Percentiles rank a stretch among this genome's conserved stretches.
These are phyloP conservation scores for Hapalemur alaotrensis DNA, from an alignment of 2,797 vertebrate genomes.

Conservation along the genomic window DNA sequence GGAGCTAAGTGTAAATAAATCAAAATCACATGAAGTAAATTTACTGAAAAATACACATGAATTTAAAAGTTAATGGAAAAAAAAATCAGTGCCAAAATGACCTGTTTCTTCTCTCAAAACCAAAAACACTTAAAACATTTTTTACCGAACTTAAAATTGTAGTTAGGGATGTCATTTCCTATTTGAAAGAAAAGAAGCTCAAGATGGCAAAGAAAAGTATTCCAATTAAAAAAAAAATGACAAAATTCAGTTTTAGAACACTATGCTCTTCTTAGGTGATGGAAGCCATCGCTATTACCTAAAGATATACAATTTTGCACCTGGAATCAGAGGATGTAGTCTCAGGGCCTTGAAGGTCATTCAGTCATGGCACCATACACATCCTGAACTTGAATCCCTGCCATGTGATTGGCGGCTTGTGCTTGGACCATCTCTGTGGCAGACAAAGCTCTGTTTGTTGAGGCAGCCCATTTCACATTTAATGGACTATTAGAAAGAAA, in stretches of 20 bases:
- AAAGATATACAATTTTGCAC: not conserved
- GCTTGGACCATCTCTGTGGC: not conserved
- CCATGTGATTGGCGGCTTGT: not conserved
- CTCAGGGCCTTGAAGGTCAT: not conserved
- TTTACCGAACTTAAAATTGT: conserved; percentile 40
- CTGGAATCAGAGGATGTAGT: not conserved
- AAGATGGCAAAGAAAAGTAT: conserved; percentile 41
- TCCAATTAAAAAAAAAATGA: conserved; percentile 34
- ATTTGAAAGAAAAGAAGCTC: conserved; percentile 40
- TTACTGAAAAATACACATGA: conserved; percentile 63
- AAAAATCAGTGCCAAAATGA: conserved; percentile 48
- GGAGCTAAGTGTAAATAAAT: conserved; percentile 73
- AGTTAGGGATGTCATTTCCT: conserved; percentile 43
- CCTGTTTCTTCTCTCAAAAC: conserved; percentile 59
- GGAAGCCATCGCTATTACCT: not conserved
- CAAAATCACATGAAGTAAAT: conserved; percentile 69
- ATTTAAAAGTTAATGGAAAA: conserved; percentile 69
- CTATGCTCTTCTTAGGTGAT: not conserved
- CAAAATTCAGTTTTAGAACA: not conserved
- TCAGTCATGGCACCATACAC: not conserved
- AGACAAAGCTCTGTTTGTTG: not conserved
- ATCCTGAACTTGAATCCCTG: not conserved
- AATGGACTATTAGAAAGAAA: not conserved
- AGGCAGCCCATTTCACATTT: not conserved
- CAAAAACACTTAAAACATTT: conserved; percentile 45